Evolutionary conservation across 1,140 invertebrate species (phyloP), one percentile per base, ranked within the genome.

Genomic region (Platorchestia sp.): DNA sequence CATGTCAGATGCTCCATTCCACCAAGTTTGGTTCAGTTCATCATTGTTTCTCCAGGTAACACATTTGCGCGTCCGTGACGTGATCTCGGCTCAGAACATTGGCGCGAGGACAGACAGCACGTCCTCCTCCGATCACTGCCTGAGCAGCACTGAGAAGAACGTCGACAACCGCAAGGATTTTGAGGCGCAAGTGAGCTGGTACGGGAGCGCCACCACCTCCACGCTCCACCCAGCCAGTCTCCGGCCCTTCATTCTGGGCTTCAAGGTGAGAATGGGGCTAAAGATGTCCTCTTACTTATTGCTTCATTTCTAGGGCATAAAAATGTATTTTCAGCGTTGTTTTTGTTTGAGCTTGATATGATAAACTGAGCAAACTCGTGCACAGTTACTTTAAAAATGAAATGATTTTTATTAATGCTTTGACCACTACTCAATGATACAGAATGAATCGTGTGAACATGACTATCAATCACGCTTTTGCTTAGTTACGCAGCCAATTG

Each of bases 181-280:
- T 95, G 53, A 93, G 47, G 95, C 91, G 7, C 95, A 87, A 36
- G 91, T 95, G 86, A 75, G 53, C 51, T 95, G 91, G 91, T 95
- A 95, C 45, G 91, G 95, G 6, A 75, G 87, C 86, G 47, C 91
- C 14, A 86, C 95, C 90, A 51, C 53, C 75, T 95, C 91, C 90
- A 75, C 86, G 27, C 87, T 95, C 16, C 95, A 86, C 40, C 86
- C 86, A 86, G 98, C 98, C 97, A 86, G 91, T 42, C 86, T 96
- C 51, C 53, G 95, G 42, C 95, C 91, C 45, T 95, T 95, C 86
- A 87, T 89, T 42, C 42, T 75, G 89, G 22, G 44, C 47, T 95
- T 95, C 95, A 59, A 95, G 53, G 95, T 96, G 27, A 75, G 59
- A 36, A 10, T 75, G 14, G 59, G 59, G 10, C 47, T 51, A 41